These are phyloP conservation scores for Mionectes olivaceus DNA, from an alignment of 2,797 vertebrate genomes.

Conservation along the genomic window DNA sequence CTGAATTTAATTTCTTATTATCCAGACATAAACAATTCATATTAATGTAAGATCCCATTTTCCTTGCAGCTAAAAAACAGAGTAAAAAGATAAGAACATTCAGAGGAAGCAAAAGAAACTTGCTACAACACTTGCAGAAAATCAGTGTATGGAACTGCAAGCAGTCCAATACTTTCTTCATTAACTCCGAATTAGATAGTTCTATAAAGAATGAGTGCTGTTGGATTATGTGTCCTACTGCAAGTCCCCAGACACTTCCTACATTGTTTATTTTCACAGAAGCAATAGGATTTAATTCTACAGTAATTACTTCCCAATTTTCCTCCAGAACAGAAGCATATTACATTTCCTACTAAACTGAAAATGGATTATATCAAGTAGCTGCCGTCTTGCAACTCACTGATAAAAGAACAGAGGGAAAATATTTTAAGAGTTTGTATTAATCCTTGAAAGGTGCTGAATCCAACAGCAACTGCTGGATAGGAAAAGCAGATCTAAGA, in stretches of 20 bases:
- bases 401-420: background rate
- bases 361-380: conserved; percentile 26
- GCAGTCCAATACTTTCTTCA: conserved; percentile 11
- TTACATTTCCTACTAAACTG: background rate
- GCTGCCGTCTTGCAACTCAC: background rate
- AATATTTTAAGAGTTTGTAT: background rate
- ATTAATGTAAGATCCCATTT: background rate
- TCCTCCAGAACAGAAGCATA: background rate
- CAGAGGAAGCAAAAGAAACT: background rate
- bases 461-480: background rate
- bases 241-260: background rate
- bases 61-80: background rate
- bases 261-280: conserved; percentile 36
- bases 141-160: background rate
- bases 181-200: conserved; percentile 47
- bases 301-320: conserved; percentile 47
- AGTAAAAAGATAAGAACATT: background rate
- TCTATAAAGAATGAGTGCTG: conserved; percentile 33
- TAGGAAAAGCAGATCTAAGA: background rate
- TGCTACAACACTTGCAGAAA: background rate
- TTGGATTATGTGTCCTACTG: background rate
- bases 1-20: background rate
- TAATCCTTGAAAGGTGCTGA: background rate
- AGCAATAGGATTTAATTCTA: conserved; percentile 38
- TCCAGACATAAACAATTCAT: background rate